Evolutionary conservation across 2,113 vertebrate species (phyloP), one percentile per base, ranked within the genome.

Genomic region (Macquaria ambigua): DNA sequence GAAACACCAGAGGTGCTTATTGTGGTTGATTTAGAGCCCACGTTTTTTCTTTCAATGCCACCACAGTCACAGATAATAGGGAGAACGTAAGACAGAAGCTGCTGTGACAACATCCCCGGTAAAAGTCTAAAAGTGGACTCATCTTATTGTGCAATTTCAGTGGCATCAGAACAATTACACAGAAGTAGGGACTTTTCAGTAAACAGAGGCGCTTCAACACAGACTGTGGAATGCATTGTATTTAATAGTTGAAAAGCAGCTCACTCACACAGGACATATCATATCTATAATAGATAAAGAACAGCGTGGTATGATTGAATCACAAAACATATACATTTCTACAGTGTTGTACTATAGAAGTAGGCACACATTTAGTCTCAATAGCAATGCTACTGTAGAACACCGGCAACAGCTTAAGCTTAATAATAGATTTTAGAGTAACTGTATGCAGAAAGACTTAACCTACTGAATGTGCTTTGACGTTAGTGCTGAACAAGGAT

Each of bases 161-260:
- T 34, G 20, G 48, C 56, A 70, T 62, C 6, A 48, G 23, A 18
- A 20, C 39, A 81, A 46, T 63, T 16, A 70, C 20, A 68, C 11
- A 4, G 12, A 56, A 68, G 41, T 25, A 48, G 50, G 12, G 72
- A 53, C 8, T 50, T 76, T 80, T 61, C 18, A 63, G n/a, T 14
- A 28, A 64, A 84, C 20, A 88, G 11, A 82, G 16, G 28, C n/a
- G n/a, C 61, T 43, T 25, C 4, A 23, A 41, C 55, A 75, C 11
- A 63, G 20, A 4, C 1, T 25, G 41, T 84, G 82, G 78, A 93
- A 90, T 90, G 81, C 85, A 87, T 82, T 75, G 63, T 64, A 43
- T 93, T 94, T 93, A 93, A 84, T 93, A 34, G 64, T 59, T 88
- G 20, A 82, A 80, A 84, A 85, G 70, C 68, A 86, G 79, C 63